phyloP scores from a whole-genome alignment of 2,888 invertebrate species.

The Conus canariensis region DNA sequence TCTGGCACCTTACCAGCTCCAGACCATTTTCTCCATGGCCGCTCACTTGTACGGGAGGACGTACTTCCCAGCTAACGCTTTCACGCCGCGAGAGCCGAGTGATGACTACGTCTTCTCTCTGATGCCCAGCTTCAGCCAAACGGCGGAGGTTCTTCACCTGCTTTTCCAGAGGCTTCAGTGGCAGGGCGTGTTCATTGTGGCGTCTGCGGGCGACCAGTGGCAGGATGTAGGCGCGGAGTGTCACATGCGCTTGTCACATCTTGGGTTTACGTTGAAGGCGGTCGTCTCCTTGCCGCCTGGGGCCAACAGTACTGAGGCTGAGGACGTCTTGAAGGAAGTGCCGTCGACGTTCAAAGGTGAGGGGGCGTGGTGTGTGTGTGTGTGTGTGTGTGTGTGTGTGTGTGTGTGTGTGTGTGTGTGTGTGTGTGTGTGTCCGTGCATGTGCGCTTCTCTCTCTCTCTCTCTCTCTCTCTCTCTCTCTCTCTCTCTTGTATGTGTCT shows the following conservation, averaged over 20 bases:
- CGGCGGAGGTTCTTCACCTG: background rate
- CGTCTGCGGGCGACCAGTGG: background rate
- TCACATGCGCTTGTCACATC: background rate
- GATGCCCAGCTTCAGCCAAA: background rate
- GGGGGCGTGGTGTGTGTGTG: background rate
- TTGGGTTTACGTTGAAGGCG: background rate
- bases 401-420: background rate
- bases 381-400: constrained; percentile 21
- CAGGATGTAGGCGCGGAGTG: background rate
- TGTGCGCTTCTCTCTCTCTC: background rate
- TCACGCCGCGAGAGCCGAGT: background rate
- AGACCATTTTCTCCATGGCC: background rate
- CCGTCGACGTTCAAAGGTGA: constrained; percentile 7
- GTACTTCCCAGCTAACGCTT: constrained; percentile 5
- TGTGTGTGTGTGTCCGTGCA: background rate
- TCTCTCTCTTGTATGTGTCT: too few species aligned
- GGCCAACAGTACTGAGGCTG: background rate
- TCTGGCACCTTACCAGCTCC: constrained; percentile 19
- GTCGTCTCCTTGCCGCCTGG: background rate
- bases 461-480: too few species aligned
- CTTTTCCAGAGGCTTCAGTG: background rate
- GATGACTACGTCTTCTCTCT: constrained; percentile 5
- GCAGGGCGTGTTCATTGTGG: constrained; percentile 7
- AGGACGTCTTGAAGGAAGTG: background rate
- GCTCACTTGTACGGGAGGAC: background rate